A percentile compares a stretch with the other conserved stretches of the same genome.
Evolutionary conservation across 2,797 vertebrate genomes (phyloP).

Genomic region (Staurois parvus): DNA sequence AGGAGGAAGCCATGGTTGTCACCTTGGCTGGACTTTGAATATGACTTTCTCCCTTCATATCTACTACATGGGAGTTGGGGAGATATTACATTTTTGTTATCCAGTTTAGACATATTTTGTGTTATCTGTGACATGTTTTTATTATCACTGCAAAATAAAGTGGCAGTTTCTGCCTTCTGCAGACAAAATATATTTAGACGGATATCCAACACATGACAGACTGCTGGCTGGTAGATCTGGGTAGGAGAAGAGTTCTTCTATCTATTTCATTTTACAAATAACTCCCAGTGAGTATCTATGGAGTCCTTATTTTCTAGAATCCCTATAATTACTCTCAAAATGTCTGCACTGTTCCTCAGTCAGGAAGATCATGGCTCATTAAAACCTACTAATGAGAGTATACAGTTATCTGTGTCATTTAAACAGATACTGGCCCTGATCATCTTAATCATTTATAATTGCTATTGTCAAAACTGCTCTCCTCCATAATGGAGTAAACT

Average conservation of each 20-base stretch:
- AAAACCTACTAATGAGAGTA: slow-evolving; percentile 21
- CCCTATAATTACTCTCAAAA: not conserved
- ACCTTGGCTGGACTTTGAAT: too few relatives aligned
- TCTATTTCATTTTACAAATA: not conserved
- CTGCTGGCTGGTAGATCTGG: not conserved
- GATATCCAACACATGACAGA: not conserved
- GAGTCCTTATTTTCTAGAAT: not conserved
- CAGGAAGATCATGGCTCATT: slow-evolving; percentile 6
- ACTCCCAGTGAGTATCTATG: not conserved
- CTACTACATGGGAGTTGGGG: too few relatives aligned
- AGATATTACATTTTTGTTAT: too few relatives aligned
- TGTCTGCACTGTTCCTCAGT: not conserved
- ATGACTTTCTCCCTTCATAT: too few relatives aligned
- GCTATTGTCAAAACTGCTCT: slow-evolving; percentile 2
- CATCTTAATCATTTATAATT: slow-evolving; percentile 18
- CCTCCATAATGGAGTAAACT: slow-evolving; percentile 2
- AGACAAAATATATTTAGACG: too few relatives aligned
- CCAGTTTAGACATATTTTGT: too few relatives aligned
- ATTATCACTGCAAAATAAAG: too few relatives aligned
- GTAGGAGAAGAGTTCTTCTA: not conserved
- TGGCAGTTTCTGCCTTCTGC: too few relatives aligned
- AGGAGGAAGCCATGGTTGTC: too few relatives aligned
- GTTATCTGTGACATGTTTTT: too few relatives aligned
- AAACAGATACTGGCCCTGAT: not conserved
- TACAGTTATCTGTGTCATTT: not conserved